These are phyloP conservation scores for Lithophane leautieri DNA, from an alignment of 2,888 invertebrate genomes.

Conservation along the genomic window DNA sequence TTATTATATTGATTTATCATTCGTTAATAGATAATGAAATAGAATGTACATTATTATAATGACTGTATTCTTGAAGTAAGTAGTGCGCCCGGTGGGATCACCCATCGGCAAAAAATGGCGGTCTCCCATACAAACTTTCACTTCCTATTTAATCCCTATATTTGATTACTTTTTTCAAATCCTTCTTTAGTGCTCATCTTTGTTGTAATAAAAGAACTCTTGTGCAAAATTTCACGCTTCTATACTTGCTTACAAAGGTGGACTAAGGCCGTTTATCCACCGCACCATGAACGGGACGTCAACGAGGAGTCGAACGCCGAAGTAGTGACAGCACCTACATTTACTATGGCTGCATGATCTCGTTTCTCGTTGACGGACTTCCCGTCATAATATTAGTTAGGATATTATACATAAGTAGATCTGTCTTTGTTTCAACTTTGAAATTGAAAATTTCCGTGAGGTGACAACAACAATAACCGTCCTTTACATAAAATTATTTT, in stretches of 20 bases:
- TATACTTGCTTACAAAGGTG: neutral
- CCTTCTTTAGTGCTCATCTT: neutral
- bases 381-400: too few species aligned
- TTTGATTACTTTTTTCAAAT: neutral
- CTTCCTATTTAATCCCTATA: neutral
- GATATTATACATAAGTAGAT: neutral
- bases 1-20: slow-evolving; percentile 21
- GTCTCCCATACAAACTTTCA: neutral
- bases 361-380: too few species aligned
- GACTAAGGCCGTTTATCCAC: too few species aligned
- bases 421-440: slow-evolving; percentile 15
- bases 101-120: neutral
- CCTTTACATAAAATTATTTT: slow-evolving; percentile 38
- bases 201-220: neutral
- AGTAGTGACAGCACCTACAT: too few species aligned
- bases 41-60: neutral
- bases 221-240: neutral
- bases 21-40: neutral
- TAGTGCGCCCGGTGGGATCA: too few species aligned
- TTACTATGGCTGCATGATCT: too few species aligned
- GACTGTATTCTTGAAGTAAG: too few species aligned
- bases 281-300: too few species aligned
- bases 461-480: slow-evolving; percentile 42
- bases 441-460: slow-evolving; percentile 41
- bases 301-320: too few species aligned